Evolutionary conservation across 2,888 invertebrate genomes (phyloP).

Genomic region (Minunthozetes semirufus): DNA sequence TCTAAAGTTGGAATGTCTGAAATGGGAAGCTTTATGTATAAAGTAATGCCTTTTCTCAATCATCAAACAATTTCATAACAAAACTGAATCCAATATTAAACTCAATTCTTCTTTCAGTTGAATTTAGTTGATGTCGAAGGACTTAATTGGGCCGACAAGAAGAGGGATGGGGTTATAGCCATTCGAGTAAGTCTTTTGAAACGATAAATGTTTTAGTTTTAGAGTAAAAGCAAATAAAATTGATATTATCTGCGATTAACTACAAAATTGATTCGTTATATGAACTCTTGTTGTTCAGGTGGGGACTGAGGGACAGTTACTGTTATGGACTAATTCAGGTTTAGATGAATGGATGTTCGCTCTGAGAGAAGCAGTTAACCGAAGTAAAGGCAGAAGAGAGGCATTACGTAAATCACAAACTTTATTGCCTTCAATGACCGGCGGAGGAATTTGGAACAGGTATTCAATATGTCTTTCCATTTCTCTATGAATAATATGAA

Average conservation of each 20-base stretch:
- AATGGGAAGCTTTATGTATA: slow-evolving; percentile 44
- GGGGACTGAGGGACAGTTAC: slow-evolving; percentile 54
- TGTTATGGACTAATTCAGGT: slow-evolving; percentile 34
- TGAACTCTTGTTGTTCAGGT: slow-evolving; percentile 55
- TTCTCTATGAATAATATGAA: too few species aligned
- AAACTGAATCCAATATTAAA: too few species aligned
- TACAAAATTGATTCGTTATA: not conserved
- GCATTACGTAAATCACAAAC: slow-evolving; percentile 53
- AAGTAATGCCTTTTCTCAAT: slow-evolving; percentile 42
- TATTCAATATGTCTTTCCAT: not conserved
- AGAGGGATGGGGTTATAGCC: slow-evolving; percentile 59
- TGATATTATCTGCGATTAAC: slow-evolving; percentile 52
- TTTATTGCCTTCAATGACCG: slow-evolving; percentile 39
- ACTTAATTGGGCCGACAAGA: slow-evolving; percentile 61
- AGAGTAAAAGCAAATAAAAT: too few species aligned
- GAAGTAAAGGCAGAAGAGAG: slow-evolving; percentile 59
- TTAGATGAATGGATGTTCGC: slow-evolving; percentile 43
- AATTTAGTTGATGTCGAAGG: slow-evolving; percentile 58
- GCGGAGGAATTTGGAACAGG: slow-evolving; percentile 25
- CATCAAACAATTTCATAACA: too few species aligned
- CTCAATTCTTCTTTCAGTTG: too few species aligned
- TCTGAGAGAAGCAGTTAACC: slow-evolving; percentile 57
- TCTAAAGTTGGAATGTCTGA: slow-evolving; percentile 43
- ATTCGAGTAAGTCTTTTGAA: slow-evolving; percentile 46
- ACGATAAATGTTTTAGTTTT: too few species aligned